Conservation (phyloP, 2,113 vertebrate genomes). For the Bubo bubo region DNA sequence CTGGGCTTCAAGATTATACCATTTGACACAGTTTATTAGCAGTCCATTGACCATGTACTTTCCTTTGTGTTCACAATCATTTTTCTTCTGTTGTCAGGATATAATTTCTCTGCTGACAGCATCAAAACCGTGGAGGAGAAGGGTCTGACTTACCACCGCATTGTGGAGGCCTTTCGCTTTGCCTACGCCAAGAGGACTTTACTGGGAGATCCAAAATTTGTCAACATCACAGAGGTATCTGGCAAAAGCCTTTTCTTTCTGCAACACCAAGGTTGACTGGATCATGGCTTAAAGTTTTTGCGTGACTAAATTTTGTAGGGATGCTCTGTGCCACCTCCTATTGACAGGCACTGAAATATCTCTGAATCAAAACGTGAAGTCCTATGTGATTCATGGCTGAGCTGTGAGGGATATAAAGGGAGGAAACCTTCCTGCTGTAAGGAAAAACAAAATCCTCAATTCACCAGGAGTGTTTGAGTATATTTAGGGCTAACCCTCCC, state of each 20-base stretch:
- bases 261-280: background rate
- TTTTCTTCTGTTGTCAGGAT: constrained; percentile 77
- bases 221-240: constrained; percentile 83
- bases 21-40: background rate
- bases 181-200: constrained; percentile 90
- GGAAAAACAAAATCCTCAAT: background rate
- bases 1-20: background rate
- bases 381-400: background rate
- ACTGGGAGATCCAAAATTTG: constrained; percentile 86
- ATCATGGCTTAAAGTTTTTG: background rate
- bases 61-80: background rate
- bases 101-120: constrained; percentile 82
- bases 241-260: constrained; percentile 13
- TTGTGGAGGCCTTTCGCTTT: constrained; percentile 92
- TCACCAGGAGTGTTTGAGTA: background rate
- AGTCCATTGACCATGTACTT: background rate
- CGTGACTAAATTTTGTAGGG: background rate
- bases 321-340: background rate
- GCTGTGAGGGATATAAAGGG: background rate
- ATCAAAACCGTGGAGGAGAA: constrained; percentile 74
- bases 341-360: background rate
- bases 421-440: background rate
- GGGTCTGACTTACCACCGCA: constrained; percentile 90
- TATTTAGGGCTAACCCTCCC: background rate
- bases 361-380: background rate